These are phyloP conservation scores for Xiphydria camelus DNA, from an alignment of 2,888 invertebrate genomes.

Conservation along the genomic window DNA sequence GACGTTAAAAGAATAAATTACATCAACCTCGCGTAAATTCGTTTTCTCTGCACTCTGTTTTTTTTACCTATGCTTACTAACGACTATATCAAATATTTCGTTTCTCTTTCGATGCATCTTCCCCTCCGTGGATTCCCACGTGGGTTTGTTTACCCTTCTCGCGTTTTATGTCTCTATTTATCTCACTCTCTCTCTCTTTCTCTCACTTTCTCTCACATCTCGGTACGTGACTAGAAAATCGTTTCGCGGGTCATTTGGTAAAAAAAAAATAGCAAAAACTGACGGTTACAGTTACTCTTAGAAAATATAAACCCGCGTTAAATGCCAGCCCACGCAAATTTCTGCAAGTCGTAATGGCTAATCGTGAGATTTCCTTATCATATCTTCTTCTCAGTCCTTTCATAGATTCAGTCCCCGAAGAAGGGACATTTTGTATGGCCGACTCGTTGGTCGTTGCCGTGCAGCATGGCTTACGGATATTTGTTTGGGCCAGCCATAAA, in stretches of 20 bases:
- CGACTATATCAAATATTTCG: too few species aligned
- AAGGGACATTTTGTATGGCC: too few species aligned
- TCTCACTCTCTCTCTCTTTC: constrained; percentile 12
- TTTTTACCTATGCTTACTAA: too few species aligned
- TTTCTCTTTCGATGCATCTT: constrained; percentile 3
- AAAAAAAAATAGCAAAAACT: constrained; percentile 50
- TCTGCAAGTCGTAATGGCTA: too few species aligned
- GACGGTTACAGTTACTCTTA: constrained; percentile 40
- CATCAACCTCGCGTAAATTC: constrained; percentile 40
- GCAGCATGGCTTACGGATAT: too few species aligned
- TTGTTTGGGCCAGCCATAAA: too few species aligned
- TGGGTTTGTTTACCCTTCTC: constrained; percentile 16
- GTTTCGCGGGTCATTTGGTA: constrained; percentile 50
- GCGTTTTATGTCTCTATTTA: constrained; percentile 22
- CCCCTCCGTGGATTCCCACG: not conserved
- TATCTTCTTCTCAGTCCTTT: too few species aligned
- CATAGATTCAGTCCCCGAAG: too few species aligned
- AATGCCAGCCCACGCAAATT: constrained; percentile 20
- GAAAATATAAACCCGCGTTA: constrained; percentile 46
- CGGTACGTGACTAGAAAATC: constrained; percentile 51
- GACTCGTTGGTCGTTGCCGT: too few species aligned
- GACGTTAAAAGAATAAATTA: constrained; percentile 44
- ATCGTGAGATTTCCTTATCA: too few species aligned
- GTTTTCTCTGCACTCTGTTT: constrained; percentile 20
- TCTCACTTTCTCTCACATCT: constrained; percentile 18